Conservation (phyloP, 2,797 vertebrate genomes). For the Crenichthys baileyi region DNA sequence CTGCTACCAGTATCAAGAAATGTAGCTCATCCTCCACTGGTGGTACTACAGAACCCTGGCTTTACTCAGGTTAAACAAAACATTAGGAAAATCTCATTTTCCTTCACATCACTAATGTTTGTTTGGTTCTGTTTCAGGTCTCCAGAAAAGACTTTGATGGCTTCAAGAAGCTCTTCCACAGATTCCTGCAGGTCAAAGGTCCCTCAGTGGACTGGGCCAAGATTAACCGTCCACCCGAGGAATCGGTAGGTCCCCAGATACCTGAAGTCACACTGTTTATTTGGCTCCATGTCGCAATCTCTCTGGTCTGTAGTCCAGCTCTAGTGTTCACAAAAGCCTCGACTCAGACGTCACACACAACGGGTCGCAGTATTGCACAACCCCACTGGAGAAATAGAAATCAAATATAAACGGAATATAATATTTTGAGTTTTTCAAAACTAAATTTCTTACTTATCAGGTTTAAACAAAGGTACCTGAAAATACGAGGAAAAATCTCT, state of each 20-base stretch:
- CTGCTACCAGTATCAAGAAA: neutral
- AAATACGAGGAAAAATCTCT: neutral
- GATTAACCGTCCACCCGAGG: conserved; percentile 93
- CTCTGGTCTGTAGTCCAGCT: neutral
- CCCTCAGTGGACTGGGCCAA: conserved; percentile 94
- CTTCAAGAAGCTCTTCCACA: conserved; percentile 94
- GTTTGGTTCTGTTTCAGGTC: conserved; percentile 61
- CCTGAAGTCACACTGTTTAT: neutral
- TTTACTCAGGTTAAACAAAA: neutral
- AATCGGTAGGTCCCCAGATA: conserved; percentile 83
- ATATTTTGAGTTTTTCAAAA: neutral
- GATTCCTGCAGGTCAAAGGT: conserved; percentile 95
- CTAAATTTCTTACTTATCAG: neutral
- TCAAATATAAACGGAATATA: neutral
- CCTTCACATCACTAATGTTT: neutral
- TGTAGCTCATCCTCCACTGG: neutral
- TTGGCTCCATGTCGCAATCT: neutral
- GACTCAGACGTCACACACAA: neutral
- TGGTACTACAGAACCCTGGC: neutral
- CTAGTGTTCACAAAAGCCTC: neutral
- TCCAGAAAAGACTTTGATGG: conserved; percentile 93
- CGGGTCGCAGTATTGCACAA: neutral
- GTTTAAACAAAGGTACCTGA: too few relatives aligned
- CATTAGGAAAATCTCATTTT: neutral
- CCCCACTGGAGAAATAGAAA: neutral